These are phyloP conservation scores for Nannobrachium achirus DNA, from an alignment of 2,113 vertebrate species.

Conservation along the genomic window DNA sequence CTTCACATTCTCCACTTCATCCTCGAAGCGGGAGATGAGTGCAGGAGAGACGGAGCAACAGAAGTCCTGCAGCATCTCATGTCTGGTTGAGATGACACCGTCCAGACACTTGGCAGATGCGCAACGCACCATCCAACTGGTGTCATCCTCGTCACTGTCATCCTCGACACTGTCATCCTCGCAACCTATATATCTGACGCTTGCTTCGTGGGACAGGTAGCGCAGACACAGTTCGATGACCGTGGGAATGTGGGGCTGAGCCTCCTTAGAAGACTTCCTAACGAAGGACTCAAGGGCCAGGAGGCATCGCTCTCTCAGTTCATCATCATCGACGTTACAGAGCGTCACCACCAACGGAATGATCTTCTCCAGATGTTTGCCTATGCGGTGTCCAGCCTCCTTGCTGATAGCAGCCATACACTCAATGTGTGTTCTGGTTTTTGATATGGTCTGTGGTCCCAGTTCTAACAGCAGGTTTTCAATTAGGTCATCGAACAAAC, in stretches of 20 bases:
- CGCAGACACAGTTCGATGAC: conserved; percentile 98
- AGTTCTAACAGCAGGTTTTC: conserved; percentile 96
- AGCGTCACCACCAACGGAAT: conserved; percentile 99
- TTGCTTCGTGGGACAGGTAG: conserved; percentile 98
- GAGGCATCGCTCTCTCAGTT: conserved; percentile 97
- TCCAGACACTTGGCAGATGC: conserved; percentile 97
- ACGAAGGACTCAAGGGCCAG: conserved; percentile 99
- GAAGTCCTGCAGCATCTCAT: conserved; percentile 98
- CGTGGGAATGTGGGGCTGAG: conserved; percentile 96
- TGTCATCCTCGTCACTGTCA: conserved; percentile 98
- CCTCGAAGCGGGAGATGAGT: conserved; percentile 95
- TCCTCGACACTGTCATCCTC: conserved; percentile 98
- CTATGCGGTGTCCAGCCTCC: conserved; percentile 97
- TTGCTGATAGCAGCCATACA: conserved; percentile 99
- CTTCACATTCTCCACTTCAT: conserved; percentile 98
- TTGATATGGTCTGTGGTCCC: conserved; percentile 96
- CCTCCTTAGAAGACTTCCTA: conserved; percentile 97
- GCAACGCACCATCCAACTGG: conserved; percentile 98
- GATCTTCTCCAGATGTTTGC: conserved; percentile 98
- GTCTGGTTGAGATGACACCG: conserved; percentile 95
- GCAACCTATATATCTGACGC: conserved; percentile 99
- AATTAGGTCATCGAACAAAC: conserved; percentile 98
- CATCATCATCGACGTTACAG: conserved; percentile 97
- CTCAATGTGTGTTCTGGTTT: conserved; percentile 98
- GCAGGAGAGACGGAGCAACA: conserved; percentile 97